Base-by-base conservation (phyloP, 92 coral and sea anemone genomes). In the Plumapathes pennacea region DNA sequence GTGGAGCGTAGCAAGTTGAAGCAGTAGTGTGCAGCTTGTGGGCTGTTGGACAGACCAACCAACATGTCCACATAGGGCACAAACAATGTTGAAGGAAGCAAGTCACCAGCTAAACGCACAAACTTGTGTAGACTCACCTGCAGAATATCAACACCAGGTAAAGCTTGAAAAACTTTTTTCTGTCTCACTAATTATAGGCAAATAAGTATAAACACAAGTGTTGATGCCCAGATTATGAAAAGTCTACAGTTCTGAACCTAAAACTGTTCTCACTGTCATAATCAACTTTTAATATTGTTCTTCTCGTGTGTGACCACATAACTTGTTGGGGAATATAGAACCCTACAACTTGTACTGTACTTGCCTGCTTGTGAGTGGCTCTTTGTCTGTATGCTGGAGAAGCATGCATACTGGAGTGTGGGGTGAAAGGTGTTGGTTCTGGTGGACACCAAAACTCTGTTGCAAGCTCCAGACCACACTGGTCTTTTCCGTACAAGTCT, bases 11-110 rank as follows among this genome's bases (percentile, higher is more conserved):
- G 83, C 57, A 91, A 69, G 52, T 91, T 91, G 43, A 88, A 91
- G 63, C 97, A 91, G 52, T 91, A 89, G 62, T 91, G 96, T 37
- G 91, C 97, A 28, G 88, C 86, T 70, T 82, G 91, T 42, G 90
- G 84, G 26, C 83, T 75, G 50, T 78, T 87, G 21, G 95, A 59
- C 66, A 91, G 60, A 13, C 97, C 97, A 50, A 58, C 78, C 26
- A 91, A 67, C 97, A 91, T 91, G 15, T 84, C 91, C 74, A 91
- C 66, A 64, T 91, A 91, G 42, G 97, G 96, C 34, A 91, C 90
- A 70, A 91, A 91, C 74, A 91, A 65, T 18, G 95, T 60, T 9
- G 89, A 58, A 1, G 96, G 97, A 20, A 91, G 81, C 28, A 91
- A 74, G 67, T 91, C 97, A 17, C 97, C 97, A 32, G 97, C 97